Evolutionary conservation across 2,888 invertebrate species (phyloP), one percentile per base, ranked within the genome.

Genomic region (Pseudeuparius sepicola): DNA sequence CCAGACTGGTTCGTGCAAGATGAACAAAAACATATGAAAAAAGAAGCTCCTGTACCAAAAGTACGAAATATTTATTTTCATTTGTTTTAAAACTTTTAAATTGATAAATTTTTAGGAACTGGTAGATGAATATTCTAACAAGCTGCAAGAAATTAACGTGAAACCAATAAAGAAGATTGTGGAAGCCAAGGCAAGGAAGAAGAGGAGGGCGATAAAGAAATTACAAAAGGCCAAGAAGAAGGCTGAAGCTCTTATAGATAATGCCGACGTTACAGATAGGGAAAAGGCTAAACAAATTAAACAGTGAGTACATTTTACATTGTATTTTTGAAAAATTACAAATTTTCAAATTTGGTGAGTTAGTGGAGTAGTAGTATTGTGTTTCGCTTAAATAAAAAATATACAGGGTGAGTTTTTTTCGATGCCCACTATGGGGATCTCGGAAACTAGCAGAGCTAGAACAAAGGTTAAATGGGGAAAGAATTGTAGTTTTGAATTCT

Each of bases 101-200:
- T 6, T 20, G 20, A 20, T 20, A 20, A 20, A 20, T 37, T 60
- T 61, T 9, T 60, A 80, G 75, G 83, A 82, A 61, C 67, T 87
- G 34, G 76, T 87, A 0, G 76, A 84, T 24, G 86, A 92, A 53
- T 96, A 96, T 59, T 78, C 81, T 48, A 82, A 82, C 45, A 73
- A 76, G 49, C 63, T 84, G 9, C 72, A 80, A 57, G 94, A 92
- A 46, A 76, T 98, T 23, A 90, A 98, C 63, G 85, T 84, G 0
- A 72, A 93, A 41, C 93, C 98, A 9, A 93, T 97, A 42, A 98
- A 97, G 67, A 98, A 98, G 65, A 87, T 98, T 0, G 76, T 93
- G 47, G 94, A 99, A 66, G 98, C 98, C 0, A 97, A 93, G 65
- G 92, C 93, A 0, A 78, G 98, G 36, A 98, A 97, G 73, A 93